These are phyloP conservation scores for Microcebus murinus DNA, from an alignment of 2,113 vertebrate species.

Conservation along the genomic window DNA sequence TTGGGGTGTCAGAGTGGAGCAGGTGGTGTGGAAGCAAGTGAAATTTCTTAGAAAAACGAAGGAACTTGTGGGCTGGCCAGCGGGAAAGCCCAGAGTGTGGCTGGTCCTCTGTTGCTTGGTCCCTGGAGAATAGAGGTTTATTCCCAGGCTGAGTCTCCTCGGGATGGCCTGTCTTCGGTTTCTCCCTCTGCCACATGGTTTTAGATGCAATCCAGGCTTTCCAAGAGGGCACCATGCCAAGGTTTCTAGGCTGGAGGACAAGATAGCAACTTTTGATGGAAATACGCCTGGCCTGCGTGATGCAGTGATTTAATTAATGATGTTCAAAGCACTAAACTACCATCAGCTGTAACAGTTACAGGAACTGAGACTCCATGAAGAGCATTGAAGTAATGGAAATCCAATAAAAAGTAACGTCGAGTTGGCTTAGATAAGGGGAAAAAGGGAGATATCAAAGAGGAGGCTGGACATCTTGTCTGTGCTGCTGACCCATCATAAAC, in stretches of 20 bases:
- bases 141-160: background rate
- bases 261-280: conserved; percentile 63
- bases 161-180: background rate
- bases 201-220: conserved; percentile 55
- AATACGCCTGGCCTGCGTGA: conserved; percentile 48
- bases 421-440: conserved; percentile 59
- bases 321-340: conserved; percentile 63
- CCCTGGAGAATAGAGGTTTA: background rate
- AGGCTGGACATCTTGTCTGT: conserved; percentile 40
- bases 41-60: background rate
- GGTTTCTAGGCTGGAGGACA: conserved; percentile 51
- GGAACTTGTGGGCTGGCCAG: background rate
- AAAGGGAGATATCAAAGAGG: conserved; percentile 58
- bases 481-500: conserved; percentile 56
- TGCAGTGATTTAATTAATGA: conserved; percentile 57
- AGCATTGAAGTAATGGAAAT: conserved; percentile 69
- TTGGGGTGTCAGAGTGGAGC: background rate
- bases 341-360: conserved; percentile 55
- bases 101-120: background rate
- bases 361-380: conserved; percentile 32
- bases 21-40: background rate
- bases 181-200: conserved; percentile 52
- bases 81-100: background rate
- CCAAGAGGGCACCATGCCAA: background rate
- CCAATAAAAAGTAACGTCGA: conserved; percentile 71